These are phyloP conservation scores for Catharus minimus DNA, from an alignment of 2,113 vertebrate genomes.

Conservation along the genomic window DNA sequence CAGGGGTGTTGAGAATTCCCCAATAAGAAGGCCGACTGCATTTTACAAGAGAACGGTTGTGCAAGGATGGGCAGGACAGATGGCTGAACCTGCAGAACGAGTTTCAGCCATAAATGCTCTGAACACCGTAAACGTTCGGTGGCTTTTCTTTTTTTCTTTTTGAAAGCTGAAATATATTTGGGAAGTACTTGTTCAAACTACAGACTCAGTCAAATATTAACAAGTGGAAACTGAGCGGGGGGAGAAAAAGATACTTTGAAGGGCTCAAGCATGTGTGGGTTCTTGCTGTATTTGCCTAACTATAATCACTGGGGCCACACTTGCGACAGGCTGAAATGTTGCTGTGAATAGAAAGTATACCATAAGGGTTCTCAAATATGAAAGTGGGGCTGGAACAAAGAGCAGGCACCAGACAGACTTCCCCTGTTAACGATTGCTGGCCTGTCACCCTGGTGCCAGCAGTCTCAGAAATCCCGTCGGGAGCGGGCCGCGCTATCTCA, in stretches of 20 bases:
- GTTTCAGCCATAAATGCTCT: constrained; percentile 39
- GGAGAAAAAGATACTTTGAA: constrained; percentile 27
- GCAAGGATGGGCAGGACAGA: constrained; percentile 47
- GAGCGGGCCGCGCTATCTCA: constrained; percentile 38
- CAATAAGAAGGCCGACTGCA: not conserved
- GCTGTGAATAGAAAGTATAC: constrained; percentile 67
- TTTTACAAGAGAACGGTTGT: constrained; percentile 43
- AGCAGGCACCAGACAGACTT: constrained; percentile 74
- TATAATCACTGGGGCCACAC: constrained; percentile 34
- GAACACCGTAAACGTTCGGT: not conserved
- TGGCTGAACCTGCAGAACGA: constrained; percentile 53
- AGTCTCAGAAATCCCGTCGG: constrained; percentile 66
- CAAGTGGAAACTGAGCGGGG: constrained; percentile 26
- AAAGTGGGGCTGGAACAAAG: constrained; percentile 73
- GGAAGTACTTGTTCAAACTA: constrained; percentile 68
- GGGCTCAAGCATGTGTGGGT: constrained; percentile 30
- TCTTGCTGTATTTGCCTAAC: constrained; percentile 59
- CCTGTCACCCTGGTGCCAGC: constrained; percentile 74
- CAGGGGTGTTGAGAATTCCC: not conserved
- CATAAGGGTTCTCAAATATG: constrained; percentile 72
- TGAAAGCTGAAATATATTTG: constrained; percentile 54
- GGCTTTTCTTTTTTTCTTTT: not conserved
- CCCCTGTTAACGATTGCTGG: constrained; percentile 75
- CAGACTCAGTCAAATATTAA: constrained; percentile 51
- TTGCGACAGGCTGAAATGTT: constrained; percentile 39